These are phyloP conservation scores for Rhinoptilus africanus DNA, from an alignment of 2,113 vertebrate genomes.

Conservation along the genomic window DNA sequence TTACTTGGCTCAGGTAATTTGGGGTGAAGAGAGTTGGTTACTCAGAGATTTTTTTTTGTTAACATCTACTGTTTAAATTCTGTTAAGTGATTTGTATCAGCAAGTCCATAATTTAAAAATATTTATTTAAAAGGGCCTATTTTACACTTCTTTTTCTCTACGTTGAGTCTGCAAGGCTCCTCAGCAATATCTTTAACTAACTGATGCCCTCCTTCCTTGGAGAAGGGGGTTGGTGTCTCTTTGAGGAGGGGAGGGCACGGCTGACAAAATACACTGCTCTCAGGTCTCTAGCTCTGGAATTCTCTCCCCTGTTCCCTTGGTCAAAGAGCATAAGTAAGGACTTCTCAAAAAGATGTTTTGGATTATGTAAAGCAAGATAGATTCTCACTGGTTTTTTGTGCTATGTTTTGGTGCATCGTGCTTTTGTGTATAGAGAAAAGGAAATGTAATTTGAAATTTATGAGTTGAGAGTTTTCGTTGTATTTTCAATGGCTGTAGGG, in stretches of 20 bases:
- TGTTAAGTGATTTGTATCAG: not conserved
- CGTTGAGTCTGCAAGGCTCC: not conserved
- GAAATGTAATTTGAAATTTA: not conserved
- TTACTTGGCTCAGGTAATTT: not conserved
- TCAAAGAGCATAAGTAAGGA: not conserved
- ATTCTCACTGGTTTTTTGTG: not conserved
- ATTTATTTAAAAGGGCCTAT: not conserved
- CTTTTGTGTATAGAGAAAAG: not conserved
- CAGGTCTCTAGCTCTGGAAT: not conserved
- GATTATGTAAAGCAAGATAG: not conserved
- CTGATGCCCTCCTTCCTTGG: not conserved
- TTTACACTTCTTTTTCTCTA: not conserved
- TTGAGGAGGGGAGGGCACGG: not conserved
- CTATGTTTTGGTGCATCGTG: not conserved
- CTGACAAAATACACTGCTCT: not conserved
- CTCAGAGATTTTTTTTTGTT: not conserved
- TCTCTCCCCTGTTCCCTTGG: not conserved
- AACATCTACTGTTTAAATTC: not conserved
- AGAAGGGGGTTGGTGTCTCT: not conserved
- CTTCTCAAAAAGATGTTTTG: not conserved
- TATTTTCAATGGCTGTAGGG: not conserved
- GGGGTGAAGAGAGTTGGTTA: not conserved
- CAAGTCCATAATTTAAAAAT: not conserved
- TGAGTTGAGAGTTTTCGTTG: not conserved
- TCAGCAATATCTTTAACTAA: not conserved